Evolutionary conservation across 92 coral and sea anemone genomes (phyloP).

Genomic region (Epizoanthus stellaris): DNA sequence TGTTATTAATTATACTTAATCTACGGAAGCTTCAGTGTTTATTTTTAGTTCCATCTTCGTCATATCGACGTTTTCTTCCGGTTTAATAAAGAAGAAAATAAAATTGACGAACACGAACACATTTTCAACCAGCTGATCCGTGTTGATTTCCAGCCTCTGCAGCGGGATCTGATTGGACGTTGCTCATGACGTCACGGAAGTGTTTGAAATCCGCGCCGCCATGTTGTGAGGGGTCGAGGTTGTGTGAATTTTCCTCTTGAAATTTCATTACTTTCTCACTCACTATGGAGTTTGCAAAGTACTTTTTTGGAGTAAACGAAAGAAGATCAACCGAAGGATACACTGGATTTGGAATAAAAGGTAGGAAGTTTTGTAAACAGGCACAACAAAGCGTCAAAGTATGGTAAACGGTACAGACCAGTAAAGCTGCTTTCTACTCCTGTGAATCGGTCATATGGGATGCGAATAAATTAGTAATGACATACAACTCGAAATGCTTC

Average conservation of each 20-base stretch:
- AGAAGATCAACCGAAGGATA: constrained; percentile 77
- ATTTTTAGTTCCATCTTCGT: no score
- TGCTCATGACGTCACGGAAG: constrained; percentile 76
- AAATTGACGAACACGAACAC: no score
- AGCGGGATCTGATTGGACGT: constrained; percentile 68
- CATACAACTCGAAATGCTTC: constrained; percentile 23
- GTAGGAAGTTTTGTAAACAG: constrained; percentile 45
- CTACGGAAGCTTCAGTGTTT: no score
- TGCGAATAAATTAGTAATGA: constrained; percentile 41
- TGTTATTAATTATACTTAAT: no score
- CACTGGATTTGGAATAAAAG: constrained; percentile 78
- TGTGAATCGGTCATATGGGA: constrained; percentile 44
- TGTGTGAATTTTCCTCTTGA: constrained; percentile 38
- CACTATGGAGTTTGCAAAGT: constrained; percentile 84
- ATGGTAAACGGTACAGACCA: constrained; percentile 4
- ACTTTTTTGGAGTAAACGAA: constrained; percentile 77
- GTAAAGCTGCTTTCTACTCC: constrained; percentile 22
- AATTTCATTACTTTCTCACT: constrained; percentile 43
- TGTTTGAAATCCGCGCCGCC: constrained; percentile 61
- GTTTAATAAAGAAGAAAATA: no score
- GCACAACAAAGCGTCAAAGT: background rate
- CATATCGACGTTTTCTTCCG: no score
- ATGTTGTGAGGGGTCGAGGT: constrained; percentile 63
- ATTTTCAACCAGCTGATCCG: constrained; percentile 2
- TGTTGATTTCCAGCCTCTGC: background rate